These are phyloP conservation scores for Fragum fragum DNA, from an alignment of 2,888 invertebrate genomes.

Conservation along the genomic window DNA sequence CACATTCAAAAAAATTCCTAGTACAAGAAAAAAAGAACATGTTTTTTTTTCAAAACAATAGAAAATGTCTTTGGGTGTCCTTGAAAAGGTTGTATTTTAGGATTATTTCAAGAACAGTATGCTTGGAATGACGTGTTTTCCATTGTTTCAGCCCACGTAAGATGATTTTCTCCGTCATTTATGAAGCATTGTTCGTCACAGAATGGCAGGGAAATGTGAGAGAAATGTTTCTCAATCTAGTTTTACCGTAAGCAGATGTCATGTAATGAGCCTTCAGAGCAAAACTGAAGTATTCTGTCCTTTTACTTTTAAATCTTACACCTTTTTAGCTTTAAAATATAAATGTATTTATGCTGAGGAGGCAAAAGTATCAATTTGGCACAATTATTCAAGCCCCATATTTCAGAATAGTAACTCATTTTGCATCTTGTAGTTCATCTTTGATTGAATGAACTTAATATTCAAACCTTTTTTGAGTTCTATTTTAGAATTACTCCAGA, in stretches of 20 bases:
- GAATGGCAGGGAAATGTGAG: constrained; percentile 16
- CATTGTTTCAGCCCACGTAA: background rate
- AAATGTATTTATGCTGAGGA: background rate
- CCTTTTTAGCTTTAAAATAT: background rate
- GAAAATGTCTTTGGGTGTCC: background rate
- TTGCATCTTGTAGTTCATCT: no score
- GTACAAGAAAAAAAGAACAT: no score
- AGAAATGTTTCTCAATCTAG: constrained; percentile 15
- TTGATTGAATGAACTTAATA: no score
- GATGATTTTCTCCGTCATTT: constrained; percentile 19
- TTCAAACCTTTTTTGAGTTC: no score
- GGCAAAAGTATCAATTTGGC: background rate
- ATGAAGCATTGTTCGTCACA: constrained; percentile 5
- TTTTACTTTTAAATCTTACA: background rate
- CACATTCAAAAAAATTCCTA: no score
- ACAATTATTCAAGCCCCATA: background rate
- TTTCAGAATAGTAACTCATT: background rate
- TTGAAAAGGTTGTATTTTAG: constrained; percentile 8
- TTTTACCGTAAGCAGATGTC: constrained; percentile 25
- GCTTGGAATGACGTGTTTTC: constrained; percentile 25
- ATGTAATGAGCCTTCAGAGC: background rate
- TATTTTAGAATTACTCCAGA: no score
- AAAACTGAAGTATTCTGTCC: background rate
- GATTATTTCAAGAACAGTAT: constrained; percentile 3
- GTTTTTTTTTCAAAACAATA: background rate